Conservation (phyloP, 2,888 invertebrate genomes). For the Steromphala cineraria region DNA sequence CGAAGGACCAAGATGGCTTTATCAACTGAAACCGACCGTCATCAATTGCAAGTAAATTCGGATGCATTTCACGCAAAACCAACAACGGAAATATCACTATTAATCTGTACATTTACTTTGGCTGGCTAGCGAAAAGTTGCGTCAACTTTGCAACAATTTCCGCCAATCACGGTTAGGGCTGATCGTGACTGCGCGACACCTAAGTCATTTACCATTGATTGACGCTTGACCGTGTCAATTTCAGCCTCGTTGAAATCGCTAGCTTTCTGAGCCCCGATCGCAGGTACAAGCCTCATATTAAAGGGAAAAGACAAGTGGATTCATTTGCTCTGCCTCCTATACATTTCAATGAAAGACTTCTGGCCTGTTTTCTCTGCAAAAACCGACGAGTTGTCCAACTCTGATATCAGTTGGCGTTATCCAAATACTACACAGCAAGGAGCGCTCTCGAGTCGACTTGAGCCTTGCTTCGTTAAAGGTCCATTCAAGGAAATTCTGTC, state of each 20-base stretch:
- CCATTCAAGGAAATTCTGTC: slow-evolving; percentile 15
- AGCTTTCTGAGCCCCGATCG: neutral
- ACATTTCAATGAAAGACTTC: neutral
- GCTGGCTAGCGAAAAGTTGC: slow-evolving; percentile 15
- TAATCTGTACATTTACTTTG: slow-evolving; percentile 15
- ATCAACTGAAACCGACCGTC: slow-evolving; percentile 15
- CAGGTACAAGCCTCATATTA: neutral
- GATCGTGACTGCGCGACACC: slow-evolving; percentile 14
- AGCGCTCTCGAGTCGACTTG: neutral
- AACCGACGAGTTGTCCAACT: neutral
- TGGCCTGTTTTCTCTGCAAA: neutral
- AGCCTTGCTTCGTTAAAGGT: slow-evolving; percentile 14
- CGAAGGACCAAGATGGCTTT: neutral
- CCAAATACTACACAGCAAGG: neutral
- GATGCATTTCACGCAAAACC: slow-evolving; percentile 21
- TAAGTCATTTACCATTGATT: slow-evolving; percentile 16
- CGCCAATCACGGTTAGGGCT: slow-evolving; percentile 1
- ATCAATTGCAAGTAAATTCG: slow-evolving; percentile 3
- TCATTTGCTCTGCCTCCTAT: neutral
- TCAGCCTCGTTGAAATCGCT: neutral
- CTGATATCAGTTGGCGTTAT: neutral
- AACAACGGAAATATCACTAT: slow-evolving; percentile 18
- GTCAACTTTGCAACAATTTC: slow-evolving; percentile 21
- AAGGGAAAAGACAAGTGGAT: slow-evolving; percentile 4
- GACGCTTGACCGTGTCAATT: neutral